Percentiles rank a stretch among this genome's conserved stretches.
phyloP scores from a whole-genome alignment of 2,113 vertebrate species.

The Ochotona princeps region DNA sequence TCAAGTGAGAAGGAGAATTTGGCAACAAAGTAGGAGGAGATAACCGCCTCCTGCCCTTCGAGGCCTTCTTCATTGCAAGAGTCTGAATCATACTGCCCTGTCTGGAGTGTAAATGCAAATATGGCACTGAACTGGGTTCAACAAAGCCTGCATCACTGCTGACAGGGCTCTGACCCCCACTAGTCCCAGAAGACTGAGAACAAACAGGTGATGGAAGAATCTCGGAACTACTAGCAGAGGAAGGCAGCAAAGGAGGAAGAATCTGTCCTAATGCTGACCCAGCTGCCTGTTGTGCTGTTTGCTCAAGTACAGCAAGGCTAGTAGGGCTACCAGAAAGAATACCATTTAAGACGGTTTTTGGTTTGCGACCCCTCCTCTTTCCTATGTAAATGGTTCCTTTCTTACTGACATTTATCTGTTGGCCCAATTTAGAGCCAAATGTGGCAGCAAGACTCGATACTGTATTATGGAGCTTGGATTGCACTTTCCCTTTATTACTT shows the following conservation, averaged over 20 bases:
- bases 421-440: constrained; percentile 94
- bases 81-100: constrained; percentile 89
- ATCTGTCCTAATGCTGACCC: constrained; percentile 86
- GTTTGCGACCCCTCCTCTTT: constrained; percentile 97
- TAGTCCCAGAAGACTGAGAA: constrained; percentile 90
- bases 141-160: constrained; percentile 93
- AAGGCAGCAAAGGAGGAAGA: constrained; percentile 89
- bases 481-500: constrained; percentile 89
- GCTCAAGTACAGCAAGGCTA: constrained; percentile 84
- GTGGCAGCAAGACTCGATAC: constrained; percentile 95
- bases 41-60: constrained; percentile 86
- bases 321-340: constrained; percentile 80
- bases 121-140: constrained; percentile 94
- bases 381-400: constrained; percentile 99
- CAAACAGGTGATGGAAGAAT: constrained; percentile 93
- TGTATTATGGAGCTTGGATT: constrained; percentile 89
- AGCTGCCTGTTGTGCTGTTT: constrained; percentile 85
- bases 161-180: constrained; percentile 94
- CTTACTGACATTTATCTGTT: constrained; percentile 99
- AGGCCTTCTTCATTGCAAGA: constrained; percentile 91
- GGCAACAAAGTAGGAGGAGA: constrained; percentile 90
- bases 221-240: constrained; percentile 83
- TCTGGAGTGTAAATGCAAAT: constrained; percentile 86
- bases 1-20: constrained; percentile 92
- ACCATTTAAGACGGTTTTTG: constrained; percentile 90